Evolutionary conservation across 2,888 invertebrate species (phyloP).

Genomic region (Phlogophora meticulosa): DNA sequence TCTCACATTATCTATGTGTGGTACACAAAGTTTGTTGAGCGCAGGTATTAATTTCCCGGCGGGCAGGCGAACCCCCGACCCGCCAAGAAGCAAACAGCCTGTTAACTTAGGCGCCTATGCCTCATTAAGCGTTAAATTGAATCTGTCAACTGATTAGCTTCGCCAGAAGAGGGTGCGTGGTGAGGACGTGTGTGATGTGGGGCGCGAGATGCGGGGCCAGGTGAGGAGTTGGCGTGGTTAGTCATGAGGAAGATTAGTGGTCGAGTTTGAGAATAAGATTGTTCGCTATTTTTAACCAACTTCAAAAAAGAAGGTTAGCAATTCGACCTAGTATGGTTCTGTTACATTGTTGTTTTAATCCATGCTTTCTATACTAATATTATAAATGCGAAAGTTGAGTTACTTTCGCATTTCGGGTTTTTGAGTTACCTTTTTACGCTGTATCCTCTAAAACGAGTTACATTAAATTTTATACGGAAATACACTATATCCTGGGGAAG

Average conservation of each 20-base stretch:
- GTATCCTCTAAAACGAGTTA: no score
- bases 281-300: no score
- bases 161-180: conserved; percentile 48
- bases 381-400: no score
- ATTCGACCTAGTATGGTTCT: no score
- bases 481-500: no score
- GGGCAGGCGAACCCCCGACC: conserved; percentile 71
- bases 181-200: conserved; percentile 31
- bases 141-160: conserved; percentile 69
- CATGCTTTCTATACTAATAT: no score
- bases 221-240: conserved; percentile 14
- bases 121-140: conserved; percentile 67
- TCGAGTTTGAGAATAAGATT: background rate
- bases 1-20: conserved; percentile 63
- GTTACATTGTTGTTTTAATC: no score
- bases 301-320: no score
- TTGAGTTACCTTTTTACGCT: no score
- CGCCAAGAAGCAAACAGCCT: conserved; percentile 66
- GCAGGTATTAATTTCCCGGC: conserved; percentile 79
- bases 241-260: background rate
- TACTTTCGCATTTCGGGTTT: no score
- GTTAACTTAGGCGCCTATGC: conserved; percentile 60
- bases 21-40: conserved; percentile 73
- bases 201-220: conserved; percentile 6
- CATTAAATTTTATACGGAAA: no score